Evolutionary conservation across 2,797 vertebrate genomes (phyloP).

Genomic region (Rhinatrema bivittatum): DNA sequence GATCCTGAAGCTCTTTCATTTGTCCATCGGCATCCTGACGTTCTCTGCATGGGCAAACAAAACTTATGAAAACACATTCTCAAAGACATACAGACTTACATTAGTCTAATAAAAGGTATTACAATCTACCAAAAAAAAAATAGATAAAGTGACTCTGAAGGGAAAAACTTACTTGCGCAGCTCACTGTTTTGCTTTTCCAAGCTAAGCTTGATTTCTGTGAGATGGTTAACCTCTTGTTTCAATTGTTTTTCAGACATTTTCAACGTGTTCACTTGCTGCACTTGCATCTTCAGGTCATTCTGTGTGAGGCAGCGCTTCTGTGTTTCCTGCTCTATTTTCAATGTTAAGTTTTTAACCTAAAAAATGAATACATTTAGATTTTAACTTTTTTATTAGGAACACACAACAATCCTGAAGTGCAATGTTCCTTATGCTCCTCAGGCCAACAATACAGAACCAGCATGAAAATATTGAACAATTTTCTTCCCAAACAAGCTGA

Average conservation of each 20-base stretch:
- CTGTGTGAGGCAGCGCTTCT: conserved; percentile 88
- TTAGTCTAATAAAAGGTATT: neutral
- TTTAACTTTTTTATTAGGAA: conserved; percentile 2
- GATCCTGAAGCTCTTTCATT: conserved; percentile 97
- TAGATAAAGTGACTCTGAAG: neutral
- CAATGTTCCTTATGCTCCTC: too few relatives aligned
- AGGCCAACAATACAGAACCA: too few relatives aligned
- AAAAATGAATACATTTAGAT: too few relatives aligned
- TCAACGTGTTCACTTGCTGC: conserved; percentile 83
- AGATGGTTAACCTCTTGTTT: conserved; percentile 96
- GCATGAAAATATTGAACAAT: too few relatives aligned
- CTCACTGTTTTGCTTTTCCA: conserved; percentile 94
- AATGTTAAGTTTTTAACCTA: conserved; percentile 89
- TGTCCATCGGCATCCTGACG: conserved; percentile 93
- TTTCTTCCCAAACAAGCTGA: too few relatives aligned
- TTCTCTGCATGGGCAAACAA: conserved; percentile 60
- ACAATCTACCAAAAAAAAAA: neutral
- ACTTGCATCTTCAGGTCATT: conserved; percentile 94
- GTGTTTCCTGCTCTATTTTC: conserved; percentile 94
- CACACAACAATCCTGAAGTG: conserved; percentile 9
- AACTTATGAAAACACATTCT: neutral
- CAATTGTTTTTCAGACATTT: conserved; percentile 89
- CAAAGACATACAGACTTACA: neutral
- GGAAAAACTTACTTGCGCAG: conserved; percentile 82
- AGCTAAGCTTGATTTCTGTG: conserved; percentile 83